phyloP scores from a whole-genome alignment of 53 echinoderm and acorn worm genomes.

The Astropecten irregularis region DNA sequence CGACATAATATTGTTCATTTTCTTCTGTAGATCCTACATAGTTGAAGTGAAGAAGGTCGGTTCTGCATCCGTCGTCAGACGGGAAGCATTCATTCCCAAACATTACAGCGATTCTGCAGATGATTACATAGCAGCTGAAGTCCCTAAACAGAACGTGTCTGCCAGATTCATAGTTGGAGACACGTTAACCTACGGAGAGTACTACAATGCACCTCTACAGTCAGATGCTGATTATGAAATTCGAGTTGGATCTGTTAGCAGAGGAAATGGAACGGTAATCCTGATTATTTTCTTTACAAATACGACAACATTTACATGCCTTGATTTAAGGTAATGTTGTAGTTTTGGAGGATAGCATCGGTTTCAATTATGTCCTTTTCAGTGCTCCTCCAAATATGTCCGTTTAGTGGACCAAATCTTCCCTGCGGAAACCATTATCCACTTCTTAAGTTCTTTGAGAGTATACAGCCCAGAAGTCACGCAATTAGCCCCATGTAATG shows the following conservation, averaged over 20 bases:
- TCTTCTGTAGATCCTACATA: neutral
- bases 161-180: slow-evolving; percentile 16
- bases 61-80: neutral
- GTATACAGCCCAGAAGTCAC: too few relatives aligned
- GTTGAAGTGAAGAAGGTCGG: neutral
- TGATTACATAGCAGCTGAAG: neutral
- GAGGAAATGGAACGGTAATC: neutral
- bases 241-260: slow-evolving; percentile 2
- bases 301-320: neutral
- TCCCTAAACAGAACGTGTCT: neutral
- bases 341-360: neutral
- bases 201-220: slow-evolving; percentile 30
- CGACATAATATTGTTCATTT: neutral
- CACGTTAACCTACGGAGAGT: neutral
- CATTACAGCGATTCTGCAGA: neutral
- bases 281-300: neutral
- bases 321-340: neutral
- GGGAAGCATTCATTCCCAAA: neutral
- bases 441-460: too few relatives aligned
- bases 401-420: neutral
- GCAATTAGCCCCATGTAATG: too few relatives aligned
- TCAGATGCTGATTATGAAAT: neutral
- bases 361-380: neutral
- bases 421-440: too few relatives aligned
- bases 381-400: neutral